A percentile compares a stretch with the other conserved stretches of the same genome.
phyloP scores from a whole-genome alignment of 2,888 invertebrate species.

The Laothoe populi region DNA sequence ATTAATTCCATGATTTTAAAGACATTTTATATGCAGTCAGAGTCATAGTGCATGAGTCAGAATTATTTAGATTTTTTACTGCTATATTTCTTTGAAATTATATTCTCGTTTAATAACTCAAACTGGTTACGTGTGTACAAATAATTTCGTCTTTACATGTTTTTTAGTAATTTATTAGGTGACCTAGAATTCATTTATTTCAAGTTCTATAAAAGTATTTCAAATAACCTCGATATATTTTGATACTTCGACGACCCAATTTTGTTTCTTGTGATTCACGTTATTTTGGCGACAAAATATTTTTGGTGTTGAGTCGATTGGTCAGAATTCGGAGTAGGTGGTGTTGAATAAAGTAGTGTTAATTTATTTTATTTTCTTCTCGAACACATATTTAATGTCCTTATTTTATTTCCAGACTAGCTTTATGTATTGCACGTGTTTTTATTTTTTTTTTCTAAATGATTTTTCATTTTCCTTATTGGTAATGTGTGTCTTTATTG shows the following conservation, averaged over 20 bases:
- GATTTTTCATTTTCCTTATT: neutral
- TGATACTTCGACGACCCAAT: conserved; percentile 28
- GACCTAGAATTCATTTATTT: conserved; percentile 29
- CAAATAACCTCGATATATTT: conserved; percentile 27
- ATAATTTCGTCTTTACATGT: conserved; percentile 17
- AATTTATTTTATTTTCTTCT: neutral
- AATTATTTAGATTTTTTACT: neutral
- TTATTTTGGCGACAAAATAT: conserved; percentile 27
- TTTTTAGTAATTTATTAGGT: conserved; percentile 27
- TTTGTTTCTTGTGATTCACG: conserved; percentile 26
- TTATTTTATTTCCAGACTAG: neutral
- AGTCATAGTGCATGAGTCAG: neutral
- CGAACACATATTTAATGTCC: neutral
- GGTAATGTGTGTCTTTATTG: neutral
- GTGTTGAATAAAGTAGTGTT: conserved; percentile 3
- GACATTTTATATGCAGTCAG: neutral
- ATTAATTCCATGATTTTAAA: neutral
- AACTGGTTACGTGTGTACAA: conserved; percentile 16
- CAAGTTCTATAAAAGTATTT: conserved; percentile 30
- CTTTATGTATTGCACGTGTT: neutral
- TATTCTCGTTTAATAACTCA: neutral
- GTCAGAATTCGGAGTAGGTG: neutral
- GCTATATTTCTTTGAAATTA: neutral
- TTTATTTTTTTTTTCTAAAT: neutral
- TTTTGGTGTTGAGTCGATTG: conserved; percentile 14